Percentiles rank a stretch among this genome's conserved stretches.
phyloP scores from a whole-genome alignment of 2,888 invertebrate genomes.

The Pristionchus japonicus region DNA sequence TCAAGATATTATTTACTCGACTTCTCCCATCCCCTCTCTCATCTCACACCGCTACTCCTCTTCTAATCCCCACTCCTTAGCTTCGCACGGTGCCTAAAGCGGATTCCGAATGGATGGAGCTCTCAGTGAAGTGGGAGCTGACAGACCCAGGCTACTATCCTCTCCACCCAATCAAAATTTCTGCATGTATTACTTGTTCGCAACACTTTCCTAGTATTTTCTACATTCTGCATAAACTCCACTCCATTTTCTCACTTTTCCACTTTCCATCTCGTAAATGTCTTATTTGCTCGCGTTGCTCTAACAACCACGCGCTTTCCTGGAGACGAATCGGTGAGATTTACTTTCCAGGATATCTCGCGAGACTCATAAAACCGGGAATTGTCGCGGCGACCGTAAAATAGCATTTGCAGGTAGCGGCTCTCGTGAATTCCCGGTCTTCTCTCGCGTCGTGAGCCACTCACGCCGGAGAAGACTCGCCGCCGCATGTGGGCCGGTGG shows the following conservation, averaged over 20 bases:
- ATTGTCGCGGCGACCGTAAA: background rate
- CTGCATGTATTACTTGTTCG: background rate
- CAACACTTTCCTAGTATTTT: too few relatives aligned
- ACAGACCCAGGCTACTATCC: background rate
- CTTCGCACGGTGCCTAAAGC: slow-evolving; percentile 24
- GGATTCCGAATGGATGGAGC: background rate
- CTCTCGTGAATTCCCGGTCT: background rate
- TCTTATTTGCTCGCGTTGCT: background rate
- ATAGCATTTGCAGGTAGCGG: slow-evolving; percentile 18
- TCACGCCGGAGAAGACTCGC: background rate
- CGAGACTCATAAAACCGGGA: background rate
- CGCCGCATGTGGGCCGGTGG: slow-evolving; percentile 44
- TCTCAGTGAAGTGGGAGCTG: background rate
- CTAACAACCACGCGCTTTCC: background rate
- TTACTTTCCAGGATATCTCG: background rate
- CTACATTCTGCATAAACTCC: background rate
- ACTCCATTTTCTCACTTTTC: background rate
- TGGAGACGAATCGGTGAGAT: background rate
- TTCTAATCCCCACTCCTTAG: slow-evolving; percentile 1
- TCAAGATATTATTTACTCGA: background rate
- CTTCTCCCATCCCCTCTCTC: background rate
- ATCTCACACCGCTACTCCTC: background rate
- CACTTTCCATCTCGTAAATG: background rate
- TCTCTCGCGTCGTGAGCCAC: background rate
- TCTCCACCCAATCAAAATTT: background rate